Base-by-base conservation (phyloP, 2,888 invertebrate species). In the Parnassius apollo region DNA sequence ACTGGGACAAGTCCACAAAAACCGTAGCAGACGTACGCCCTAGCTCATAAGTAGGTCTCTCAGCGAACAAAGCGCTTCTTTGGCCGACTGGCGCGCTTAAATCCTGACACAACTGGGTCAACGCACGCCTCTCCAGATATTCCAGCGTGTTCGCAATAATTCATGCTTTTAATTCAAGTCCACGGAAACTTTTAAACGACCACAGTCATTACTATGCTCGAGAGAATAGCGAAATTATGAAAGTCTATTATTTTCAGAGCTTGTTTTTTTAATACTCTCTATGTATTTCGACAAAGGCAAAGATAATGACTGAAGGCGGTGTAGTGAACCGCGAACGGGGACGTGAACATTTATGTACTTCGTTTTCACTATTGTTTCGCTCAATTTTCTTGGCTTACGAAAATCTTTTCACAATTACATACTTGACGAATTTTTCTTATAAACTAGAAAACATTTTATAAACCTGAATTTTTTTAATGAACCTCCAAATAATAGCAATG, bases 31-130 rank as follows among this genome's bases (percentile, higher is more conserved):
- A 61, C 59, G 61, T 57, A 51, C 61, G 64, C 67, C 68, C 65
- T 58, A 65, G 67, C 66, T 65, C 57, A 68, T 70, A 72, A 72
- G 69, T 72, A 72, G 70, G 72, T 66, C 67, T 69, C 48, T 49
- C 49, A 9, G 62, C 67, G 70, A 71, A 72, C 69, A 71, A 73
- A 72, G 69, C 66, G 52, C 62, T 59, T 62, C 67, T 66, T 68
- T 64, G 68, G 66, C 65, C 68, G 65, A 61, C 66, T 61, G 65
- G 66, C 64, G 66, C 68, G 65, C 64, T 66, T 59, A 66, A 68
- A 68, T 68, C 72, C 71, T 69, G 71, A 70, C 72, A 65, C 68
- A 74, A 71, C 69, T 75, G 66, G 73, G 75, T 73, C 75, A 71
- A 69, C 67, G 71, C 69, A 69, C 65, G 67, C 69, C 70, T 65